phyloP scores from a whole-genome alignment of 2,797 vertebrate genomes.

The Tolypeutes matacus region DNA sequence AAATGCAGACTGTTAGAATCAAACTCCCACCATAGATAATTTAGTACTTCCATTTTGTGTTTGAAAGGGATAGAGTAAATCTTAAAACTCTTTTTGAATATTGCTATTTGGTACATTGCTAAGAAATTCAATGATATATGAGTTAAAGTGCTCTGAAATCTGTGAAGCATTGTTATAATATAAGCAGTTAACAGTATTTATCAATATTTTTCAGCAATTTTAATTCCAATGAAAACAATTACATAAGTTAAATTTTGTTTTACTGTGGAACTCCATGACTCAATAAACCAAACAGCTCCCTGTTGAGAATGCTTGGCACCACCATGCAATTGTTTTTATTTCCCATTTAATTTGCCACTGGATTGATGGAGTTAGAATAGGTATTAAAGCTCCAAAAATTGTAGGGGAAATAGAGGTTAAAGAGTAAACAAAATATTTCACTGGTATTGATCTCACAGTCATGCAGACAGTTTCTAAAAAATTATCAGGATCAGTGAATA shows the following conservation, averaged over 20 bases:
- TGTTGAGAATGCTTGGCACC: slow-evolving; percentile 73
- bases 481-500: slow-evolving; percentile 71
- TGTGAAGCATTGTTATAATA: not conserved
- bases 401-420: slow-evolving; percentile 82
- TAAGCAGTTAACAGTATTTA: not conserved
- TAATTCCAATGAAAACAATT: not conserved
- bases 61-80: not conserved
- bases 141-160: not conserved
- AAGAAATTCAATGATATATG: not conserved
- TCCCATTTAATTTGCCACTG: slow-evolving; percentile 76
- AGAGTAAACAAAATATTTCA: slow-evolving; percentile 85
- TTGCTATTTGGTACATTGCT: not conserved
- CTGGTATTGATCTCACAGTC: slow-evolving; percentile 81
- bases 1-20: not conserved
- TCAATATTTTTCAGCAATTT: not conserved
- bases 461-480: slow-evolving; percentile 82
- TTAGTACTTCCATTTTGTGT: not conserved
- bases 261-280: slow-evolving; percentile 48
- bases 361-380: slow-evolving; percentile 76
- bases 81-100: not conserved
- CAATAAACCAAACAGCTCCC: slow-evolving; percentile 70
- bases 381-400: slow-evolving; percentile 80
- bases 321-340: slow-evolving; percentile 74
- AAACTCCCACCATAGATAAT: not conserved
- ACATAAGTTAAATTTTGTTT: slow-evolving; percentile 44